Evolutionary conservation across 2,888 invertebrate genomes (phyloP).

Genomic region (Hylaea fasciaria): DNA sequence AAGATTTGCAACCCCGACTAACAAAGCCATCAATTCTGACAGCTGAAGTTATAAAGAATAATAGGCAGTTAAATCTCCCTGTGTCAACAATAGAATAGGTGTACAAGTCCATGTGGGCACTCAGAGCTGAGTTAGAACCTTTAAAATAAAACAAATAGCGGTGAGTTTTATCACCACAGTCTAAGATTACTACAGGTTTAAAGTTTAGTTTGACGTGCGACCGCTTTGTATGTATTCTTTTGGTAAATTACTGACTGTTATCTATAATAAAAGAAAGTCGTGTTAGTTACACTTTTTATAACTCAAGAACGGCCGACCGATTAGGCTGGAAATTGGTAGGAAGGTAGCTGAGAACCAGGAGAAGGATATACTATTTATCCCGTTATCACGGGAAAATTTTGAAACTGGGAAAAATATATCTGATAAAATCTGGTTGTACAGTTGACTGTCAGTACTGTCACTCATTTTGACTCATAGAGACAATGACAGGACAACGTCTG

Average conservation of each 20-base stretch:
- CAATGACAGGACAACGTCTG: too few relatives aligned
- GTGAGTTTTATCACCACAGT: conserved; percentile 7
- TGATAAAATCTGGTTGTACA: too few relatives aligned
- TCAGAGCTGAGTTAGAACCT: conserved; percentile 16
- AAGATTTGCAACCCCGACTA: conserved; percentile 4
- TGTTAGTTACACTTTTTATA: too few relatives aligned
- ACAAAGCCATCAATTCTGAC: conserved; percentile 8
- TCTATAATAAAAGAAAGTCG: background rate
- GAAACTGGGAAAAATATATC: too few relatives aligned
- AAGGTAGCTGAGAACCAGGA: too few relatives aligned
- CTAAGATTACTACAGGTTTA: conserved; percentile 2
- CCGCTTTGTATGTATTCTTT: conserved; percentile 6
- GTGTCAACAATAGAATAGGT: conserved; percentile 27
- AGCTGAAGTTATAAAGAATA: conserved; percentile 27
- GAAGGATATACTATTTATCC: too few relatives aligned
- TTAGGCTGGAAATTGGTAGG: too few relatives aligned
- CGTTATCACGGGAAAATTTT: too few relatives aligned
- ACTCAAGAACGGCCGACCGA: too few relatives aligned
- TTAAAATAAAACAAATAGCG: conserved; percentile 23
- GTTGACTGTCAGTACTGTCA: too few relatives aligned
- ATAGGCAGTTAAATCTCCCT: conserved; percentile 26
- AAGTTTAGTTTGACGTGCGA: conserved; percentile 15
- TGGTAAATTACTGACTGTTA: background rate
- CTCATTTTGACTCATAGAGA: too few relatives aligned
- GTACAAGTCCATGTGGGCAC: conserved; percentile 23